These are phyloP conservation scores for Athalia circularis DNA, from an alignment of 2,888 invertebrate genomes.

Conservation along the genomic window DNA sequence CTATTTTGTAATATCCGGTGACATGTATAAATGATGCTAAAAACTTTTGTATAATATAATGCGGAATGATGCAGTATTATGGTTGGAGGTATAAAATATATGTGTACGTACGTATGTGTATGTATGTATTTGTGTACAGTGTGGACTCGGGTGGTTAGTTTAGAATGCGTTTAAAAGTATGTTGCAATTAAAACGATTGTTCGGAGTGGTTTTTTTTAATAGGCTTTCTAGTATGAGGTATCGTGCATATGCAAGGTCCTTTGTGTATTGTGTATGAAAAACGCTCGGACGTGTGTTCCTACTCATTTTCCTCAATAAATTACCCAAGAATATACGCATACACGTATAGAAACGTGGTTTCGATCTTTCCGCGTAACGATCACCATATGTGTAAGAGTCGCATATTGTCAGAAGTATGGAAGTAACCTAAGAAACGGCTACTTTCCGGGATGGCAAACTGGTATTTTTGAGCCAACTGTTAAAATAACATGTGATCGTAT, in stretches of 20 bases:
- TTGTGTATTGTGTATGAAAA: background rate
- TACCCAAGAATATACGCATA: conserved; percentile 20
- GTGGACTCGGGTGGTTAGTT: background rate
- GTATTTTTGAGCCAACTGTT: too few relatives aligned
- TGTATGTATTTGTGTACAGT: background rate
- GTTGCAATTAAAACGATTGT: conserved; percentile 45
- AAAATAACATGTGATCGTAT: too few relatives aligned
- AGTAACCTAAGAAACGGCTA: too few relatives aligned
- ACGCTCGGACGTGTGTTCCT: too few relatives aligned
- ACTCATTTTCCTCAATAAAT: conserved; percentile 12
- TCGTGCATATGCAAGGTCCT: conserved; percentile 14
- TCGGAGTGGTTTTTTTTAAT: conserved; percentile 37
- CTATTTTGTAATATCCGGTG: too few relatives aligned
- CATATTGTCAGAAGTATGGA: too few relatives aligned
- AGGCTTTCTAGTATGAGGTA: conserved; percentile 24
- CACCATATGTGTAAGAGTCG: background rate
- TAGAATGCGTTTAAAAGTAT: background rate
- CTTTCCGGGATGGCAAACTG: too few relatives aligned
- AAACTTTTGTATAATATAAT: too few relatives aligned
- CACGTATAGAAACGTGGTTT: background rate
- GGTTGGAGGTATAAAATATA: too few relatives aligned
- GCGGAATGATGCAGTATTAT: too few relatives aligned
- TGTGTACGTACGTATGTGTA: background rate
- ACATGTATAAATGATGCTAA: too few relatives aligned
- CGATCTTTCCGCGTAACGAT: conserved; percentile 39